A percentile compares a stretch with the other conserved stretches of the same genome.
These are phyloP conservation scores for Sula dactylatra DNA, from an alignment of 2,113 vertebrate species.

Conservation along the genomic window DNA sequence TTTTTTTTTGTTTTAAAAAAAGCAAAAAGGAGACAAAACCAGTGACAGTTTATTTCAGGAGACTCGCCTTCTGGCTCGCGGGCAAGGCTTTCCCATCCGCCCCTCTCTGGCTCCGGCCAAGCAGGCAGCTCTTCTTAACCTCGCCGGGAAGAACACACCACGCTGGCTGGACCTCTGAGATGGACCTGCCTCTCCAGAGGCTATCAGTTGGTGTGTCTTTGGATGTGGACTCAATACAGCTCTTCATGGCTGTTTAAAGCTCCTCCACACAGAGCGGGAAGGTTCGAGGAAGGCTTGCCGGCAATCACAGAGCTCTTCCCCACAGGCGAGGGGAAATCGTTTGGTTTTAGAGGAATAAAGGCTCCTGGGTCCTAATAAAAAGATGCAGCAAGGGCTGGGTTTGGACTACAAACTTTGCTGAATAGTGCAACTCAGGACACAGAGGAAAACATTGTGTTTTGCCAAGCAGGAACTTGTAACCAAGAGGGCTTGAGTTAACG, in stretches of 20 bases:
- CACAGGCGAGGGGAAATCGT: not conserved
- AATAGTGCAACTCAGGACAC: not conserved
- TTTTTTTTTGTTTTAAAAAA: too few relatives aligned
- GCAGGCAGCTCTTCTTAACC: not conserved
- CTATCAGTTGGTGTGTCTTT: not conserved
- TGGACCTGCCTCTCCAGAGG: not conserved
- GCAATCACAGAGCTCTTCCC: not conserved
- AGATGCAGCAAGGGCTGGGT: not conserved
- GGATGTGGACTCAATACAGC: too few relatives aligned
- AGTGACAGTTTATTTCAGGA: not conserved
- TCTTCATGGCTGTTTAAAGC: not conserved
- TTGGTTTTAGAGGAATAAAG: not conserved
- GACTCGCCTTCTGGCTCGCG: not conserved
- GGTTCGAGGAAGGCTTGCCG: not conserved
- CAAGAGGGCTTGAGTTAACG: not conserved
- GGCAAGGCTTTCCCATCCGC: rapidly evolving
- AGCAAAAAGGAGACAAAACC: not conserved
- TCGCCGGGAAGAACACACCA: not conserved
- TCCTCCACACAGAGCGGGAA: not conserved
- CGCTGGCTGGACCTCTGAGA: not conserved
- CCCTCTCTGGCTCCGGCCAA: not conserved
- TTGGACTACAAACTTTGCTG: not conserved
- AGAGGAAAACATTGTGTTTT: not conserved
- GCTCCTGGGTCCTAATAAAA: not conserved
- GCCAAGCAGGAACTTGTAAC: not conserved